These are phyloP conservation scores for Carpatolechia fugitivella DNA, from an alignment of 2,888 invertebrate genomes.

Conservation along the genomic window DNA sequence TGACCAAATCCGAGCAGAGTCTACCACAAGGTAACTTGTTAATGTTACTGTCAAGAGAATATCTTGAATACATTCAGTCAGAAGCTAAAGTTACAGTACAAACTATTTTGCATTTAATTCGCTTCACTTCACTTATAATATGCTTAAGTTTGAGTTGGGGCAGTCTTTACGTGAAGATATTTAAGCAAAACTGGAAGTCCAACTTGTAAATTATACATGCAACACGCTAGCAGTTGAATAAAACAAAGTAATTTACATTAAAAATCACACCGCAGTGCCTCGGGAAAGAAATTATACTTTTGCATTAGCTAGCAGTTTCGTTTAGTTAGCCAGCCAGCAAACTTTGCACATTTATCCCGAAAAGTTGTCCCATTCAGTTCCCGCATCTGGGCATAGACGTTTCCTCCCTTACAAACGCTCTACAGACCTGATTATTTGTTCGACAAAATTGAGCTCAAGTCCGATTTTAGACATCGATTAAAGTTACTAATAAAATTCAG, in stretches of 20 bases:
- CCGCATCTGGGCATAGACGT: conserved; percentile 29
- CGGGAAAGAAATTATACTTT: conserved; percentile 55
- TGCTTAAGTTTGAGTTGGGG: too few species aligned
- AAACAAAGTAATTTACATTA: conserved; percentile 40
- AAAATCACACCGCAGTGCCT: conserved; percentile 35
- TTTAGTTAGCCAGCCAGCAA: conserved; percentile 48
- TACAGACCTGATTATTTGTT: conserved; percentile 39
- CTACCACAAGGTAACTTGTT: background rate
- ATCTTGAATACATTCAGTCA: background rate
- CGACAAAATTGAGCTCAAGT: conserved; percentile 29
- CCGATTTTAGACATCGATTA: conserved; percentile 33
- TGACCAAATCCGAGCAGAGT: conserved; percentile 4
- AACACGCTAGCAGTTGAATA: conserved; percentile 19
- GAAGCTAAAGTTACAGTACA: background rate
- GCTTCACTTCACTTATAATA: too few species aligned
- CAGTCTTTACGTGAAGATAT: too few species aligned
- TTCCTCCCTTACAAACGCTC: conserved; percentile 22
- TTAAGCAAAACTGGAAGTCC: background rate
- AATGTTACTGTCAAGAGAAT: background rate
- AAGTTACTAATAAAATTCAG: conserved; percentile 33
- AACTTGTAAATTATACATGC: background rate
- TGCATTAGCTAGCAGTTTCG: conserved; percentile 56
- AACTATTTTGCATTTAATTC: background rate
- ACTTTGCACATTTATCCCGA: conserved; percentile 62
- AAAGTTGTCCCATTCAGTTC: conserved; percentile 46